Conservation (phyloP, 2,797 vertebrate genomes). For the Dromococcyx pavoninus region DNA sequence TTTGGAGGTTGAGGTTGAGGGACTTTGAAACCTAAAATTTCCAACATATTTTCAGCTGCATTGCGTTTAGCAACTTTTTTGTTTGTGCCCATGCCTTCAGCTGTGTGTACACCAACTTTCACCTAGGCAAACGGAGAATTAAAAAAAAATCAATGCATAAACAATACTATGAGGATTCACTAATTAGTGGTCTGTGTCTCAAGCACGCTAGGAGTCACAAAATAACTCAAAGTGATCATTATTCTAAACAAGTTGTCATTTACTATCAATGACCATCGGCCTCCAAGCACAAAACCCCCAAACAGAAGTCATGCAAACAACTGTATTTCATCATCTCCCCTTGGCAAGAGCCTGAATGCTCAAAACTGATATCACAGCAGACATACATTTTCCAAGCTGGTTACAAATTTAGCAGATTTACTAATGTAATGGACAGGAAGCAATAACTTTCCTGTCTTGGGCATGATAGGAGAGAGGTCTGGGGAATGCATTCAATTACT, state of each 20-base stretch:
- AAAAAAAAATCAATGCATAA: not conserved
- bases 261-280: not conserved
- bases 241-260: not conserved
- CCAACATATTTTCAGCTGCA: slow-evolving; percentile 98
- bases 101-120: slow-evolving; percentile 88
- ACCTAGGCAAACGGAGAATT: slow-evolving; percentile 77
- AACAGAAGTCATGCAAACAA: not conserved
- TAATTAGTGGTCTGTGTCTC: not conserved
- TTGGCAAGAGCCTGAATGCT: not conserved
- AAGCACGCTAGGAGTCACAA: not conserved
- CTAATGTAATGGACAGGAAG: not conserved
- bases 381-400: not conserved
- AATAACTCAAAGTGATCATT: not conserved
- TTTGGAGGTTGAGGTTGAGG: slow-evolving; percentile 94
- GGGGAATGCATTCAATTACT: not conserved
- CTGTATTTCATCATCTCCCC: not conserved
- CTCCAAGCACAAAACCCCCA: not conserved
- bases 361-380: not conserved
- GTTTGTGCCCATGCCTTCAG: slow-evolving; percentile 94
- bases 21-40: slow-evolving; percentile 95
- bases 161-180: not conserved
- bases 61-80: slow-evolving; percentile 99
- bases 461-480: not conserved
- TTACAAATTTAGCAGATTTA: not conserved
- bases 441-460: not conserved